Conservation (phyloP, 2,888 invertebrate species). For the Seladonia tumulorum region DNA sequence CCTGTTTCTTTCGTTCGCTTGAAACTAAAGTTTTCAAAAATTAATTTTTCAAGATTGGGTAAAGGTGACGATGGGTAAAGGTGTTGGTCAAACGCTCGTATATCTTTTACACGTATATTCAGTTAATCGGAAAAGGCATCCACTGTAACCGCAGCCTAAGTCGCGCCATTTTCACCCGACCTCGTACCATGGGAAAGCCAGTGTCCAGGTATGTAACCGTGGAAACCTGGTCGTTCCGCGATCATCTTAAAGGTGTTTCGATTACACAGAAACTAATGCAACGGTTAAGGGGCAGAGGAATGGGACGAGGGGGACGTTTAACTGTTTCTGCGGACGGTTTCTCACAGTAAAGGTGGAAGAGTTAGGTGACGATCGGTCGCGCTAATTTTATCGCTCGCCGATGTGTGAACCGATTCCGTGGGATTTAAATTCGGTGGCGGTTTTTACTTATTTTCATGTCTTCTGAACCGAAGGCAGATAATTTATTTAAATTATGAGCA, state of each 20-base stretch:
- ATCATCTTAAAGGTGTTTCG: background rate
- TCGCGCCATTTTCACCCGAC: background rate
- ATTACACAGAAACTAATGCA: background rate
- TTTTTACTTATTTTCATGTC: background rate
- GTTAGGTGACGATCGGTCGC: background rate
- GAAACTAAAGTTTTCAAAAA: background rate
- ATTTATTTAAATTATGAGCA: background rate
- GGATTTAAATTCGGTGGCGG: background rate
- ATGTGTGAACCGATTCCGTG: background rate
- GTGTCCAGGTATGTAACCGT: background rate
- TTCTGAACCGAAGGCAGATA: background rate
- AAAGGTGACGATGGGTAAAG: too few relatives aligned
- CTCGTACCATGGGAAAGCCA: constrained; percentile 35
- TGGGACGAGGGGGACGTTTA: background rate
- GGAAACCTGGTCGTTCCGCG: constrained; percentile 4
- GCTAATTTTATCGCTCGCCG: background rate
- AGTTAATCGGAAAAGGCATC: background rate
- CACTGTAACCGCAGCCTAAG: constrained; percentile 12
- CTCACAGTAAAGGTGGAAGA: constrained; percentile 6
- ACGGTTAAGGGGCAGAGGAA: background rate
- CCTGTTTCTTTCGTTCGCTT: background rate
- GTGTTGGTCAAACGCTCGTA: background rate
- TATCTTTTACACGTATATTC: too few relatives aligned
- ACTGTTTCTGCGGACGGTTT: background rate
- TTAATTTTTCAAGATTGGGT: background rate